Evolutionary conservation across 2,113 vertebrate genomes (phyloP), one percentile per base, ranked within the genome.

Genomic region (Nothobranchius furzeri): DNA sequence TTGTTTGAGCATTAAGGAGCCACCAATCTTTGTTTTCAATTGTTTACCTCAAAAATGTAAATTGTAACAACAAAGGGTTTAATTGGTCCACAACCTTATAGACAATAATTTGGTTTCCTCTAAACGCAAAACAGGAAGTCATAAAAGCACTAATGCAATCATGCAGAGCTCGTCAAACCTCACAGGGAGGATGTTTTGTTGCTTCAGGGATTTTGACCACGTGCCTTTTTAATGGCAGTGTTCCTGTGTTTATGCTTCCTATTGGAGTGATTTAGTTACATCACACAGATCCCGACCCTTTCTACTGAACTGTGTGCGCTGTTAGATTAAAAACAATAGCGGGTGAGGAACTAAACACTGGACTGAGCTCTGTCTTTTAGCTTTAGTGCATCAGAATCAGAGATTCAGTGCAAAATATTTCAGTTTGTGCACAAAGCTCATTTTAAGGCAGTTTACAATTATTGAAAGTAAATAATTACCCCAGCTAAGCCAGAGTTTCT

Each of bases 121-220:
- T 56, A 35, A 13, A 46, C 25, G 36, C 36, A 69, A 75, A 76
- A 67, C 66, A 76, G 63, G 76, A 79, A 59, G 73, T 76, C 64
- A 64, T 69, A 30, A 67, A 78, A 64, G 15, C 61, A 40, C 60
- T 15, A 2, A 46, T 15, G 47, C 42, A 13, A 43, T 47, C 17
- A 24, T 45, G 17, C 2, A 0, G 17, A 47, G 36, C 60, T 51
- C 7, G 37, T 40, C 24, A 13, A 5, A 17, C 37, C 9, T 49
- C 2, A 25, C 17, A 25, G 6, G 40, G 36, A 60, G 72, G 60
- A 63, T 15, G 14, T n/a, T 9, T 37, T 3, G 45, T 12, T 51
- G 37, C 25, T n/a, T 15, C 6, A 36, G 14, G 45, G 30, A 35
- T 43, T 52, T 48, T 3, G 36, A 7, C 8, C 1, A 2, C 36